These are phyloP conservation scores for Pseudomyrmex cubaensis DNA, from an alignment of 1,140 invertebrate genomes.

Conservation along the genomic window DNA sequence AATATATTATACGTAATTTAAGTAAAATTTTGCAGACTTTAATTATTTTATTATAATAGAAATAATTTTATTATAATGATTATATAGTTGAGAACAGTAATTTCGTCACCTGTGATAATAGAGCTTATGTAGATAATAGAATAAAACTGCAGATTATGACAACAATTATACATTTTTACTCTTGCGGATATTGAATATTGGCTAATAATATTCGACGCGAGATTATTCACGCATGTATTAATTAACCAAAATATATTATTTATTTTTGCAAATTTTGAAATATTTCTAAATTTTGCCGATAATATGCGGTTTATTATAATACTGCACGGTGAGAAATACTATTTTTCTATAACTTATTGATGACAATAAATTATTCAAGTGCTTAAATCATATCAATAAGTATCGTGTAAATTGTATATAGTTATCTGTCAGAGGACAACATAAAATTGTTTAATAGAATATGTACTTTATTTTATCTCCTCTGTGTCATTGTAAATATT, in stretches of 20 bases:
- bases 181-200: neutral
- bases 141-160: neutral
- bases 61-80: constrained; percentile 7
- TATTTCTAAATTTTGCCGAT: neutral
- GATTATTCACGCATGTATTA: neutral
- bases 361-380: no score
- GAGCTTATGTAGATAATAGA: neutral
- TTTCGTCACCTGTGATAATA: neutral
- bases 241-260: constrained; percentile 9
- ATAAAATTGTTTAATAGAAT: neutral
- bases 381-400: no score
- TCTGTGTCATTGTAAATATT: constrained; percentile 3
- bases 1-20: constrained; percentile 9
- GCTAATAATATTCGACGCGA: neutral
- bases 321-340: neutral
- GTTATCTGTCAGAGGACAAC: neutral
- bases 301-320: neutral
- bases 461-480: neutral
- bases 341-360: no score
- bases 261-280: neutral
- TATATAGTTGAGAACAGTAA: constrained; percentile 6
- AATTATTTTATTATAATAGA: neutral
- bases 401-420: neutral
- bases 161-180: neutral
- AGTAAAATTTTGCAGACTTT: neutral